phyloP scores from a whole-genome alignment of 2,113 vertebrate genomes.

The Erythrocercus mccallii region DNA sequence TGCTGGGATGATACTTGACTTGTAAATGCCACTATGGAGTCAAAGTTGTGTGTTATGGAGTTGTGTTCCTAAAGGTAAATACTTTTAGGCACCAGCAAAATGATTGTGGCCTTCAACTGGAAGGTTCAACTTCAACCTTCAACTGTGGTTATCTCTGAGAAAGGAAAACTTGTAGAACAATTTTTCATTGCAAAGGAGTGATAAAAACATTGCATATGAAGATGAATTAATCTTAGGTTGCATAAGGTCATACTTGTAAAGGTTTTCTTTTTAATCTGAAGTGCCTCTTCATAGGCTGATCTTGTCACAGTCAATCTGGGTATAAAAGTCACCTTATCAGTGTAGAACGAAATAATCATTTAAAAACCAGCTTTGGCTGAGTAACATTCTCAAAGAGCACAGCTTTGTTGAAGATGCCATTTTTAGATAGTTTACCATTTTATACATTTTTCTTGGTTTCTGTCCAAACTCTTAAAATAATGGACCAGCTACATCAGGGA shows the following conservation, averaged over 20 bases:
- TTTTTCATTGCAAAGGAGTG: background rate
- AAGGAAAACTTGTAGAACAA: background rate
- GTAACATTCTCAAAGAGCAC: background rate
- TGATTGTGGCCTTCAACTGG: background rate
- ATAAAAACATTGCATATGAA: background rate
- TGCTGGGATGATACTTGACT: background rate
- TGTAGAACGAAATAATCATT: background rate
- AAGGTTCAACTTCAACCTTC: too few species aligned
- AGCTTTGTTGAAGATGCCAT: background rate
- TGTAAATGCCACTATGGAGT: background rate
- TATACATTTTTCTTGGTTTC: background rate
- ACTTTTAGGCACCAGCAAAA: background rate
- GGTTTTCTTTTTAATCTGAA: background rate
- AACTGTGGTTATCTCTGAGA: background rate
- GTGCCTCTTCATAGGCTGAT: background rate
- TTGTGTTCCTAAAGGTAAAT: background rate
- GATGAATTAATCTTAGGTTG: background rate
- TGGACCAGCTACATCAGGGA: rapidly evolving
- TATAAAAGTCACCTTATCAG: background rate
- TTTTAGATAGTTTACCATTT: background rate
- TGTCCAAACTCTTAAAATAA: background rate
- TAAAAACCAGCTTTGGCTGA: background rate
- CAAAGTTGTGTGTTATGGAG: background rate
- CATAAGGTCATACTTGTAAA: background rate
- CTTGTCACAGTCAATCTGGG: background rate